phyloP scores from a whole-genome alignment of 2,797 vertebrate genomes.

The Ctenopoma kingsleyae region DNA sequence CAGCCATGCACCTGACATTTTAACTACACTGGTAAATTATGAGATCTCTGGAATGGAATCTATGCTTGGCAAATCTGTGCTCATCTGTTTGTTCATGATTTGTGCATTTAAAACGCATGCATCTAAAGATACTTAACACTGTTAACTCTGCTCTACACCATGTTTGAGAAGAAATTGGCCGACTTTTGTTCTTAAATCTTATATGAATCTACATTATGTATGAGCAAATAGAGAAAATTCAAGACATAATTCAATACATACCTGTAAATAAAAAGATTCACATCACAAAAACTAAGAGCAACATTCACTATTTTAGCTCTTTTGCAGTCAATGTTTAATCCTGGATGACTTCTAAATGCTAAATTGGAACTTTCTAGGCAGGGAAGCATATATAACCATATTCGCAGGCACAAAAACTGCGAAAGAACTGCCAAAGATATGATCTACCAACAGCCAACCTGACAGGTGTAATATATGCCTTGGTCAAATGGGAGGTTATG shows the following conservation, averaged over 20 bases:
- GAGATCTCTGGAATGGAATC: constrained; percentile 45
- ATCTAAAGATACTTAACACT: constrained; percentile 54
- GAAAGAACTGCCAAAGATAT: constrained; percentile 40
- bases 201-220: constrained; percentile 24
- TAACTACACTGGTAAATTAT: constrained; percentile 7
- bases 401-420: constrained; percentile 62
- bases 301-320: constrained; percentile 60
- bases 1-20: constrained; percentile 56
- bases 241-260: constrained; percentile 52
- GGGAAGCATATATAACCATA: constrained; percentile 48
- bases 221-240: constrained; percentile 35
- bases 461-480: constrained; percentile 40
- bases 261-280: constrained; percentile 60
- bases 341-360: constrained; percentile 57
- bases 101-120: constrained; percentile 61
- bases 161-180: constrained; percentile 17
- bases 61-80: constrained; percentile 57
- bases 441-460: constrained; percentile 47
- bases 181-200: constrained; percentile 39
- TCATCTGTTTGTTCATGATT: constrained; percentile 51
- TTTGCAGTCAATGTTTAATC: constrained; percentile 67
- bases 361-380: constrained; percentile 45
- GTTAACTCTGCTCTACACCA: constrained; percentile 26
- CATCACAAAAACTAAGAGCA: constrained; percentile 60
- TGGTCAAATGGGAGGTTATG: constrained; percentile 28